Base-by-base conservation (phyloP, 2,113 vertebrate species). In the Thinocorus orbignyianus region DNA sequence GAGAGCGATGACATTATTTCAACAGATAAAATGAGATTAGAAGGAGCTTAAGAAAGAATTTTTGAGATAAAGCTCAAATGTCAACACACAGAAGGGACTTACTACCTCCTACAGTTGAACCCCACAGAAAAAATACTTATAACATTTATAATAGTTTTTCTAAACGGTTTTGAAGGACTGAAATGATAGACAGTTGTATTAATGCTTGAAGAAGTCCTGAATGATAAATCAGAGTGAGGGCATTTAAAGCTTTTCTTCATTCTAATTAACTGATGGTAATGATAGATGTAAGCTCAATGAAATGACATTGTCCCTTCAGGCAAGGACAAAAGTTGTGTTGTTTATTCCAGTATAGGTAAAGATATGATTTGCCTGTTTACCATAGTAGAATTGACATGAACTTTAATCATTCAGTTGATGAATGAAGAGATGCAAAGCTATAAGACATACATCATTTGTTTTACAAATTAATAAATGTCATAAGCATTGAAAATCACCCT, bases 291-390 rank as follows among this genome's bases (percentile, higher is more conserved):
- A 95, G 90, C 88, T 94, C 83, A 89, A 97, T 81, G 90, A 88
- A 95, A 11, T 88, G 91, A 95, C 93, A 88, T 81, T 98, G 92
- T 95, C 89, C 92, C 96, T 97, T 81, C 70, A 88, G 95, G 95
- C 93, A 98, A 98, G 97, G 97, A 97, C 96, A 96, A 87, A 98
- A 97, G 83, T 94, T 73, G 92, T 88, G 85, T 96, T 96, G 92
- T 95, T 97, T 97, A 64, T 97, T 97, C 92, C 94, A 95, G 93
- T 94, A 92, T 57, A 95, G 87, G 82, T 92, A 94, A 95, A 97
- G 96, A 95, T 97, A 77, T 90, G 76, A 93, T 95, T 90, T 97
- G 35, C 64, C 87, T 91, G 65, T 96, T 97, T 96, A 95, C 91
- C 60, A 84, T 44, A 90, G 73, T 25, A 95, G 51, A 95, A 71